Base-by-base conservation (phyloP, 2,888 invertebrate species). In the Sialis fuliginosa region DNA sequence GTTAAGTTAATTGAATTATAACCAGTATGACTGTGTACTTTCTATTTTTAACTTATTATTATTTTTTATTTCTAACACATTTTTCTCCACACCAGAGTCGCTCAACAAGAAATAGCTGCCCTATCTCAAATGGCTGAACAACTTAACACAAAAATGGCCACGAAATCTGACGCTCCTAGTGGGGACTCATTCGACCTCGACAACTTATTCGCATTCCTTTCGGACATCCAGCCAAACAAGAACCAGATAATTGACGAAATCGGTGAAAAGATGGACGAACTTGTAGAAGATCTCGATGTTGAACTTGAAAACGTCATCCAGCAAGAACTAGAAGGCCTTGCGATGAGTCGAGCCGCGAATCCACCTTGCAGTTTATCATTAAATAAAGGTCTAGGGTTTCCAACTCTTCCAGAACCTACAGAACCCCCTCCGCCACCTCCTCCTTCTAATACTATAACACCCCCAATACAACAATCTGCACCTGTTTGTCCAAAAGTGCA, bases 181-280 rank as follows among this genome's bases (percentile, higher is more conserved):
- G 35, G 46, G 7, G 86, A 86, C 57, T 81, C 85, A 0, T 84
- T 90, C 1, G 89, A 90, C 61, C 66, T 91, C 56, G 91, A 91
- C 64, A 89, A 89, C 63, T 67, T 91, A 56, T 91, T 91, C 66
- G 88, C 88, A 48, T 91, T 91, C 66, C 69, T 91, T 22, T 86
- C 87, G 0, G 90, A 90, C 55, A 81, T 85, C 37, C 74, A 74
- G 50, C 71, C 71, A 1, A 69, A 70, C 13, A 68, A 74, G 62
- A 58, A 71, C 69, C 9, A 74, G 71, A 56, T 80, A 12, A 80
- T 88, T 47, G 84, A 87, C 9, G 87, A 88, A 65, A 86, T 89
- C 39, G 85, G 84, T 1, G 82, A 83, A 57, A 80, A 81, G 56
- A 87, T 89, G 85, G 80, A 84, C 59, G 77, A 82, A 54, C 70